These are phyloP conservation scores for Alloscopus bannaensis DNA, from an alignment of 2,888 invertebrate species.

Conservation along the genomic window DNA sequence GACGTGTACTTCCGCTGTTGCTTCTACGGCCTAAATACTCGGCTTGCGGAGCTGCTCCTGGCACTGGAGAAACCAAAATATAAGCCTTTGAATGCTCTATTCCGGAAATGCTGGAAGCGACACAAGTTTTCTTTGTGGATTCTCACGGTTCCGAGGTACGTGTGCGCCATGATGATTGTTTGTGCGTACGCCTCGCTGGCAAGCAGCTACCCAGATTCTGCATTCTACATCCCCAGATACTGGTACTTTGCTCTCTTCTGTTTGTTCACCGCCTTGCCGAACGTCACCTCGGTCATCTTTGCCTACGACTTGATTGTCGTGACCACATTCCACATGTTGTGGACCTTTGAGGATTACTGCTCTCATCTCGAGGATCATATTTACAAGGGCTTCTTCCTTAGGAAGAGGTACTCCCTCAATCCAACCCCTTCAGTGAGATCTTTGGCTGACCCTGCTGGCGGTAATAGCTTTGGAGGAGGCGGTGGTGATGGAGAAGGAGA, in stretches of 20 bases:
- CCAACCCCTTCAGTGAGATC: constrained; percentile 33
- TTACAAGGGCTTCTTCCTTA: constrained; percentile 47
- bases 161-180: constrained; percentile 15
- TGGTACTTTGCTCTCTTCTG: constrained; percentile 42
- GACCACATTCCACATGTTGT: constrained; percentile 54
- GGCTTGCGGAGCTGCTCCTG: constrained; percentile 28
- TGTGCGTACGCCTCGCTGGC: constrained; percentile 26
- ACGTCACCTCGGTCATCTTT: constrained; percentile 48
- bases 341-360: constrained; percentile 62
- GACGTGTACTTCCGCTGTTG: constrained; percentile 53
- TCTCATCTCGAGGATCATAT: constrained; percentile 54
- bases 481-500: not conserved
- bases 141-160: constrained; percentile 43
- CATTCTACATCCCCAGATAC: constrained; percentile 35
- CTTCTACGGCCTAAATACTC: constrained; percentile 44
- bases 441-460: constrained; percentile 6
- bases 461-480: not conserved
- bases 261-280: constrained; percentile 40
- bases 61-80: constrained; percentile 46
- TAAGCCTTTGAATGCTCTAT: constrained; percentile 23
- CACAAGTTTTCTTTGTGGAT: constrained; percentile 46
- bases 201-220: constrained; percentile 18
- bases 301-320: constrained; percentile 58
- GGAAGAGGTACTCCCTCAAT: constrained; percentile 30
- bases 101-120: constrained; percentile 47